A percentile compares a stretch with the other conserved stretches of the same genome.
phyloP scores from a whole-genome alignment of 2,113 vertebrate genomes.

The Diadophis punctatus region DNA sequence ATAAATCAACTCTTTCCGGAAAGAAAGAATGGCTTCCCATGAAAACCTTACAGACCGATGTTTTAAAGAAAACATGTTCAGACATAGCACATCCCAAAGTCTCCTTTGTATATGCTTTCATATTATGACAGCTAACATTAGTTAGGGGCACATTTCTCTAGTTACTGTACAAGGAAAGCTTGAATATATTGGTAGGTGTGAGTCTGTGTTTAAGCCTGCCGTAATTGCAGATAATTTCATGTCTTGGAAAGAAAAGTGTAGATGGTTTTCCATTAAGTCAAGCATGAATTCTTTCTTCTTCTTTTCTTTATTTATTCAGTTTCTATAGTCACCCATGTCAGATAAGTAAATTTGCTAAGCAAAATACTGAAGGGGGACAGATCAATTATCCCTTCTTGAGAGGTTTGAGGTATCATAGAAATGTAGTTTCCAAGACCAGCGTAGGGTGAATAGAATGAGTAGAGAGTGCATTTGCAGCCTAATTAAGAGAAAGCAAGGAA shows the following conservation, averaged over 20 bases:
- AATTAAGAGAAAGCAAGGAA: background rate
- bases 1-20: conserved; percentile 20
- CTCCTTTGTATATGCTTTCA: conserved; percentile 19
- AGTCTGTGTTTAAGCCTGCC: conserved; percentile 3
- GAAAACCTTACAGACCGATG: background rate
- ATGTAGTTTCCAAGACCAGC: background rate
- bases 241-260: background rate
- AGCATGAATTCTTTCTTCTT: background rate
- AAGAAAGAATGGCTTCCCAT: conserved; percentile 16
- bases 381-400: background rate
- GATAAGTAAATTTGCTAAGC: background rate
- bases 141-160: background rate
- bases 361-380: background rate
- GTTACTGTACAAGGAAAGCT: background rate
- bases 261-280: background rate
- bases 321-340: background rate
- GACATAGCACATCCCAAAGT: conserved; percentile 7
- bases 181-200: conserved; percentile 19
- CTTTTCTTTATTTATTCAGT: background rate
- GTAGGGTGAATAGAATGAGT: background rate
- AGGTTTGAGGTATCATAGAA: background rate
- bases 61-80: background rate
- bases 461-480: background rate
- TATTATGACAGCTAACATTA: conserved; percentile 14
- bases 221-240: conserved; percentile 1